These are phyloP conservation scores for Drosophila siamana DNA, from an alignment of 2,888 invertebrate species.

Conservation along the genomic window DNA sequence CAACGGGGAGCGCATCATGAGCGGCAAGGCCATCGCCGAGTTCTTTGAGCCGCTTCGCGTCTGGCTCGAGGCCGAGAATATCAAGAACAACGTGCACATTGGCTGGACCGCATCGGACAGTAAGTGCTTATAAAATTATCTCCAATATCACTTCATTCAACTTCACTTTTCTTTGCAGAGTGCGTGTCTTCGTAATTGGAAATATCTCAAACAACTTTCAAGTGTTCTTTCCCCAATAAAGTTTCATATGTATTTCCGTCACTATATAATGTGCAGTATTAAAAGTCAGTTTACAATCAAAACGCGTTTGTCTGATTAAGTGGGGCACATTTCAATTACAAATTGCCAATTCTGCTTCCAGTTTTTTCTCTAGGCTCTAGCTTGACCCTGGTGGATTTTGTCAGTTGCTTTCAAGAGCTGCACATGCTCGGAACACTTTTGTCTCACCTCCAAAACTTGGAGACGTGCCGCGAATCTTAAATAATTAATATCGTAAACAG, in stretches of 20 bases:
- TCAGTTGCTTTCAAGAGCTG: constrained; percentile 48
- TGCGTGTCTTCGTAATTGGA: constrained; percentile 52
- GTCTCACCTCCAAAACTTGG: not conserved
- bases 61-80: constrained; percentile 91
- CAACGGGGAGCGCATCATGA: constrained; percentile 91
- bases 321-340: constrained; percentile 61
- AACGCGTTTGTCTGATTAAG: constrained; percentile 22
- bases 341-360: constrained; percentile 32
- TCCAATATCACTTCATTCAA: not conserved
- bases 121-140: constrained; percentile 58
- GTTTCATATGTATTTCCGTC: constrained; percentile 7
- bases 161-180: constrained; percentile 47
- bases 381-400: constrained; percentile 27
- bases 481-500: constrained; percentile 27
- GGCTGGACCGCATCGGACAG: constrained; percentile 87
- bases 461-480: constrained; percentile 35
- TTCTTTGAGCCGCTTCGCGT: constrained; percentile 92
- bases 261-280: constrained; percentile 40
- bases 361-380: constrained; percentile 1
- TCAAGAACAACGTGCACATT: constrained; percentile 88
- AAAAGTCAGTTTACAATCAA: constrained; percentile 42
- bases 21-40: constrained; percentile 91
- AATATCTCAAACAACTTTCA: constrained; percentile 7
- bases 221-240: constrained; percentile 37
- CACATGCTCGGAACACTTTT: constrained; percentile 41